These are phyloP conservation scores for Pollenia labialis DNA, from an alignment of 2,888 invertebrate genomes.

Conservation along the genomic window DNA sequence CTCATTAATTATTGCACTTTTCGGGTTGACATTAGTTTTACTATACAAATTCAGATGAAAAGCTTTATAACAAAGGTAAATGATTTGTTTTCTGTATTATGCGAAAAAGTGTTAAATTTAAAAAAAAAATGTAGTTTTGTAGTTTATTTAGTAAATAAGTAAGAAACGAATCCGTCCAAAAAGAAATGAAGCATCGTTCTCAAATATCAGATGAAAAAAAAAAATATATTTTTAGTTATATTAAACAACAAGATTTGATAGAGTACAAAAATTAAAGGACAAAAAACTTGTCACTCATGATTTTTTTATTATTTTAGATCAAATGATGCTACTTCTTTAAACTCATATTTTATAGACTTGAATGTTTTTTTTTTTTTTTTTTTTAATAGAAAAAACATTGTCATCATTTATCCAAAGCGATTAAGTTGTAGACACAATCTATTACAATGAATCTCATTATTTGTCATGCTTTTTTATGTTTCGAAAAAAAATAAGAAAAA, in stretches of 20 bases:
- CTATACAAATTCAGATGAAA: constrained; percentile 81
- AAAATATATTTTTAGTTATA: constrained; percentile 45
- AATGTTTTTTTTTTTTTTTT: constrained; percentile 48
- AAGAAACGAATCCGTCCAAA: constrained; percentile 67
- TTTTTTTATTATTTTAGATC: constrained; percentile 31
- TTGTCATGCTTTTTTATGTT: constrained; percentile 81
- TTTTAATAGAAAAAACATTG: constrained; percentile 77
- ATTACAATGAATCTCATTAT: constrained; percentile 84
- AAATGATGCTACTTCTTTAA: constrained; percentile 1
- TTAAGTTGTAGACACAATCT: constrained; percentile 84
- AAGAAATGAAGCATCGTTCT: constrained; percentile 71
- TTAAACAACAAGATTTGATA: constrained; percentile 67
- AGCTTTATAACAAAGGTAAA: constrained; percentile 54
- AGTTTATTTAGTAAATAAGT: constrained; percentile 68
- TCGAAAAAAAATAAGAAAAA: constrained; percentile 33
- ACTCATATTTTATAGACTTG: constrained; percentile 28
- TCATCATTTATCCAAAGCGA: constrained; percentile 83
- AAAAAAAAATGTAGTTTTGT: constrained; percentile 67
- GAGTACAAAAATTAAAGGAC: constrained; percentile 43
- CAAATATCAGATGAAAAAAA: constrained; percentile 68
- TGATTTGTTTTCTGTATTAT: constrained; percentile 23
- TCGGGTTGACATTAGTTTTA: constrained; percentile 80
- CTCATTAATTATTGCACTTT: constrained; percentile 79
- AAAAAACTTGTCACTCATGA: constrained; percentile 64
- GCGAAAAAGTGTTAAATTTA: constrained; percentile 1